Evolutionary conservation across 2,888 invertebrate genomes (phyloP).

Genomic region (Eupsilia transversa): DNA sequence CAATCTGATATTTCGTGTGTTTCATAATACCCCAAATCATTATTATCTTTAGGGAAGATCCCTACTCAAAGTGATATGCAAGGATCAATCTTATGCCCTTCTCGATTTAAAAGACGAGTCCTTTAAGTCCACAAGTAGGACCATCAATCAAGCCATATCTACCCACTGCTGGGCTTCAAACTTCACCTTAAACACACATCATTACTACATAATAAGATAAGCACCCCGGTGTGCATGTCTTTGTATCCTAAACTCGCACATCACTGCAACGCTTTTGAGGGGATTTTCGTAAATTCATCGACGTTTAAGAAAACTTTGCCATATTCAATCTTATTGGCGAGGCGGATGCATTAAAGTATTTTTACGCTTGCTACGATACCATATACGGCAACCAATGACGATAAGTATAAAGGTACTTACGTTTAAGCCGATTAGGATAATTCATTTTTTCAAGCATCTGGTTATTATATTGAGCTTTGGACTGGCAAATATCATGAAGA

Average conservation of each 20-base stretch:
- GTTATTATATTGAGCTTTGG: not conserved
- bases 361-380: slow-evolving; percentile 1
- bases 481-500: not conserved
- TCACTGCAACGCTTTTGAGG: slow-evolving; percentile 45
- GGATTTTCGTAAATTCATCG: slow-evolving; percentile 43
- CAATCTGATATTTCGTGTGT: not conserved
- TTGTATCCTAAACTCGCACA: slow-evolving; percentile 56
- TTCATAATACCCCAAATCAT: not conserved
- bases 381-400: not conserved
- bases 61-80: slow-evolving; percentile 1
- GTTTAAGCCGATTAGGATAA: not conserved
- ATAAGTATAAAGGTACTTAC: not conserved
- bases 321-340: not conserved
- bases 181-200: slow-evolving; percentile 60
- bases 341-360: slow-evolving; percentile 12
- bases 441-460: not conserved
- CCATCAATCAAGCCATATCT: slow-evolving; percentile 65
- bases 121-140: slow-evolving; percentile 38
- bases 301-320: not conserved
- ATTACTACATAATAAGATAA: slow-evolving; percentile 61
- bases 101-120: slow-evolving; percentile 28
- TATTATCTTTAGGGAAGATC: not conserved
- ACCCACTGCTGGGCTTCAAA: slow-evolving; percentile 43
- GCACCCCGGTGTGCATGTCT: slow-evolving; percentile 47
- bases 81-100: slow-evolving; percentile 11